Base-by-base conservation (phyloP, 1,140 invertebrate genomes). In the Zaprionus gabonicus region DNA sequence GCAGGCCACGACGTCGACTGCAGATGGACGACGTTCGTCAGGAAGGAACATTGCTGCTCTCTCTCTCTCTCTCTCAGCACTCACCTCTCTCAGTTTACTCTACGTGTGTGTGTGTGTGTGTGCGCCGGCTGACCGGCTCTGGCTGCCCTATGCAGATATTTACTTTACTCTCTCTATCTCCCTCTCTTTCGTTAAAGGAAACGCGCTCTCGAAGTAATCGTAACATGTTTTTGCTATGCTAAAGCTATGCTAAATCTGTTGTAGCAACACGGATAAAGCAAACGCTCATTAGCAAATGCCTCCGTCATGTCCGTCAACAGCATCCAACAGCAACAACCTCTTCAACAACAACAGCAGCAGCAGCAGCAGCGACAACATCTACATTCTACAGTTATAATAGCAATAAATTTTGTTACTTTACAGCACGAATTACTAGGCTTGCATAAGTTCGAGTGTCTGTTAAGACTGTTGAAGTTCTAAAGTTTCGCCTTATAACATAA, bases 1-100 rank as follows among this genome's bases (percentile, higher is more conserved):
- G 85, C 84, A 88, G 84, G 81, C 85, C 81, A 78, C 57, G 57
- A 60, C 66, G 57, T 71, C 70, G 73, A 38, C 70, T 66, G 76
- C 62, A 68, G 27, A 72, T 60, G 65, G 64, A 75, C 66, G 36
- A 75, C 66, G 36, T 63, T 69, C 67, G 58, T 77, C 75, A 74
- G 67, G 46, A 66, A 66, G 64, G 64, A 77, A 76, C 75, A 77
- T 77, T 66, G 53, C 28, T 71, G 36, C 6, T 2, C 17, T 2
- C 44, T 62, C 58, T 63, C 38, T 15, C 59, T 56, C 23, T 38
- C n/a, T 27, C 38, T 62, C 46, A 6, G 13, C 15, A 12, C 23
- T 58, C 55, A 20, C 38, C 28, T 57, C 68, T 31, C 49, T 38
- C 38, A 27, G 13, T 9, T 31, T 10, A 49, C 27, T 7, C 12